Conservation (phyloP, 2,888 invertebrate genomes). For the Zygogramma bicolorata region DNA sequence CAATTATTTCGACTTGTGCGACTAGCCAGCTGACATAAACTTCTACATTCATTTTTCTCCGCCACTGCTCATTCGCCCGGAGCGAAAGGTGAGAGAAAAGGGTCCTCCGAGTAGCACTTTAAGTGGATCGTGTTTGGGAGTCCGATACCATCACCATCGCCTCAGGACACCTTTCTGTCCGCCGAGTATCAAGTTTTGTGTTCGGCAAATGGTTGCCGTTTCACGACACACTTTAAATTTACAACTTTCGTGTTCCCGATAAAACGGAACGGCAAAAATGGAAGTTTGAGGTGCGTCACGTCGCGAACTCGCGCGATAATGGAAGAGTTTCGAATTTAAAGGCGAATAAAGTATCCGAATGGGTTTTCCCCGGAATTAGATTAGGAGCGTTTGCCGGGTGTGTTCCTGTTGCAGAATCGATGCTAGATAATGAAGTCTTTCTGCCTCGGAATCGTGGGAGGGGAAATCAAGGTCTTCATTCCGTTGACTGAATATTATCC, state of each 20-base stretch:
- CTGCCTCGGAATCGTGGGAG: too few relatives aligned
- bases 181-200: slow-evolving; percentile 55
- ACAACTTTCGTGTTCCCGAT: slow-evolving; percentile 43
- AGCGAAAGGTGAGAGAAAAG: background rate
- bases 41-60: background rate
- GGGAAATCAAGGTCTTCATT: too few relatives aligned
- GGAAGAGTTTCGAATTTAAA: slow-evolving; percentile 20
- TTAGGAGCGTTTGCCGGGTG: background rate
- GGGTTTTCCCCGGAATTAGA: background rate
- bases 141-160: slow-evolving; percentile 34
- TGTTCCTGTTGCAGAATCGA: background rate
- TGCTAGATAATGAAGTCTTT: background rate
- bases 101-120: slow-evolving; percentile 1
- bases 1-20: too few relatives aligned
- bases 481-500: too few relatives aligned
- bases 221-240: slow-evolving; percentile 51
- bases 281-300: slow-evolving; percentile 31
- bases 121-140: slow-evolving; percentile 5
- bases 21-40: too few relatives aligned
- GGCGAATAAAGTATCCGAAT: slow-evolving; percentile 3
- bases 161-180: slow-evolving; percentile 53
- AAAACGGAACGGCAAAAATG: slow-evolving; percentile 26
- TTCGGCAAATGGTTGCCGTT: slow-evolving; percentile 48
- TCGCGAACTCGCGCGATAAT: slow-evolving; percentile 20
- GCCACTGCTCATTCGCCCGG: background rate